Base-by-base conservation (phyloP, 2,113 vertebrate genomes). In the Mastomys coucha region DNA sequence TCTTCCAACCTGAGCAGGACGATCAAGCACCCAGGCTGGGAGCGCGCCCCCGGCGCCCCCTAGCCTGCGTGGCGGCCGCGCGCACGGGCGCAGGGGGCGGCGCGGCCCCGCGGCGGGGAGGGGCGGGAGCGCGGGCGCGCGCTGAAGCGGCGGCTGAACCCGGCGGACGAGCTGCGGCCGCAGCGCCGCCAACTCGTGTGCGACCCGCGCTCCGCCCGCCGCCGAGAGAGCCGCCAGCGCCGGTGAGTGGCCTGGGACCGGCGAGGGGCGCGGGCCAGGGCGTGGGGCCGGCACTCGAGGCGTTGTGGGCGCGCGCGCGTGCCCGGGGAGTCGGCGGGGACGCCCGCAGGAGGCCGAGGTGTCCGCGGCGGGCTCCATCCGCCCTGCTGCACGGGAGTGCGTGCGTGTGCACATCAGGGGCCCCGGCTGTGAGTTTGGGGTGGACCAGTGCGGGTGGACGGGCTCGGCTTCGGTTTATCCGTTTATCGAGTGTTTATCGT, bases 11-110 rank as follows among this genome's bases (percentile, higher is more conserved):
- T 5, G 2, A 22, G 0, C 67, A 10, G 33, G 49, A 24, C 24
- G 22, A 20, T 3, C 49, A 28, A 45, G 39, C 14, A 11, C 39
- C 39, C 26, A 63, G 26, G 26, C n/a, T 65, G 3, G 22, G 0
- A 89, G 65, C 42, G 12, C 80, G 70, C 91, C 80, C 95, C 96
- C 97, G 95, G 97, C 2, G 70, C 56, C 97, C 98, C 96, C 96
- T 73, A 95, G 96, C 95, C 93, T 93, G 97, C 97, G 95, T 98
- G 97, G 98, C 97, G 96, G 97, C 86, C 67, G 91, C 93, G 97
- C 96, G 96, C 96, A 93, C 97, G 92, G 88, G 95, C 95, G 81
- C 97, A 95, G 97, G 97, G 92, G 94, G 92, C 89, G 96, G 97
- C 96, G 96, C 96, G 97, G 95, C 22, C 96, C 82, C 95, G 97